Conservation (phyloP, 1,140 invertebrate species). For the Heliothis virescens region DNA sequence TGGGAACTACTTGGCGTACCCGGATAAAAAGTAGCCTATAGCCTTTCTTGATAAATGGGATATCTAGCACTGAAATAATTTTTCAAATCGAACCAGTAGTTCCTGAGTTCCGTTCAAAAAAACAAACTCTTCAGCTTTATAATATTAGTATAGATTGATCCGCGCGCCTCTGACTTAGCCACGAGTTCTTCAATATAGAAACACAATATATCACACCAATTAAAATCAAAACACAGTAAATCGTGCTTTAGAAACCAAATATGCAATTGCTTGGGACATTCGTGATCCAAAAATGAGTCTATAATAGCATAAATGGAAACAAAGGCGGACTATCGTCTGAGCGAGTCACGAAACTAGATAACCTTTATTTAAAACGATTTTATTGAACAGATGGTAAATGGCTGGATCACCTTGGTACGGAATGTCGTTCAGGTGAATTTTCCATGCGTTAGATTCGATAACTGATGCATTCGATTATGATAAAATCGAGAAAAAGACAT, state of each 20-base stretch:
- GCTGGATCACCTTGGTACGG: constrained; percentile 55
- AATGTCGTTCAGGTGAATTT: constrained; percentile 56
- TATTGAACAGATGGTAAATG: constrained; percentile 56
- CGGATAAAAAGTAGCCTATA: no score
- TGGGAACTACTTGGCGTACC: no score
- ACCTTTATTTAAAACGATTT: constrained; percentile 70
- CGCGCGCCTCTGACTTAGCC: no score
- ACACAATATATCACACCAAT: neutral
- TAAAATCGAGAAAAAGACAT: neutral
- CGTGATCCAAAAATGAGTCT: constrained; percentile 44
- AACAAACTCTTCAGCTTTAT: no score
- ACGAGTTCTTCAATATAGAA: neutral
- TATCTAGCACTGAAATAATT: no score
- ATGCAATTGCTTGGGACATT: constrained; percentile 16
- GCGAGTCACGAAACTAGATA: constrained; percentile 76
- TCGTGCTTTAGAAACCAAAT: constrained; percentile 38
- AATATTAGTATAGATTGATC: no score
- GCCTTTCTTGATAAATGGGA: no score
- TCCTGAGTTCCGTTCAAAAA: no score
- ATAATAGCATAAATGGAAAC: constrained; percentile 68
- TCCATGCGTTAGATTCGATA: constrained; percentile 33
- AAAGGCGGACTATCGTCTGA: constrained; percentile 62
- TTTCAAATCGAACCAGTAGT: no score
- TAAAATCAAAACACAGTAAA: constrained; percentile 2
- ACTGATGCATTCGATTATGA: constrained; percentile 34